A percentile compares a stretch with the other conserved stretches of the same genome.
phyloP scores from a whole-genome alignment of 2,797 vertebrate genomes.

The Gadopsis bispinosus region DNA sequence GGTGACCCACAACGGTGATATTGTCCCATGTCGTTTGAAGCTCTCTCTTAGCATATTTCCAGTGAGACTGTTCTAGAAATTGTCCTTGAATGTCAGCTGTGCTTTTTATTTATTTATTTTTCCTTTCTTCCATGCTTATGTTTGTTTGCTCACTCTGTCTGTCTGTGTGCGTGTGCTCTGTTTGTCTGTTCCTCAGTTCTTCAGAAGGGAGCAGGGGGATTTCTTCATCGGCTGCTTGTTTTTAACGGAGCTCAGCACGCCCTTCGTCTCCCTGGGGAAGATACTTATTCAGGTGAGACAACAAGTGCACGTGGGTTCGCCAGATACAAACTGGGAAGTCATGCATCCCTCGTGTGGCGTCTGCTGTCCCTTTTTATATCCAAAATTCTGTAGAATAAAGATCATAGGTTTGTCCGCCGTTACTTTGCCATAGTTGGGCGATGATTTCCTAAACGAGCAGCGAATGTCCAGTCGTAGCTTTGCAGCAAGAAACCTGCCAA shows the following conservation, averaged over 20 bases:
- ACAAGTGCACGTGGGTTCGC: slow-evolving; percentile 11
- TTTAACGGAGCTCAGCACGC: slow-evolving; percentile 96
- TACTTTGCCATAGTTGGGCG: neutral
- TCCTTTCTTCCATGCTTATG: neutral
- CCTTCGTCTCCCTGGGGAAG: slow-evolving; percentile 96
- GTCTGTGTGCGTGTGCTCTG: too few species aligned
- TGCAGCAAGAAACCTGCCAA: neutral
- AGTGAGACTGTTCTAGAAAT: slow-evolving; percentile 2
- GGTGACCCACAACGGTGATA: too few species aligned
- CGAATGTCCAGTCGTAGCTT: neutral
- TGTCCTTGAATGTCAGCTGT: slow-evolving; percentile 60
- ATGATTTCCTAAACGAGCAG: slow-evolving; percentile 10
- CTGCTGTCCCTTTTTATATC: neutral
- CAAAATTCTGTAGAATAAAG: neutral
- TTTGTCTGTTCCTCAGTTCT: slow-evolving; percentile 82
- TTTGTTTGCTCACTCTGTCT: too few species aligned
- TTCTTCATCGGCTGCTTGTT: slow-evolving; percentile 98
- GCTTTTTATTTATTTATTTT: too few species aligned
- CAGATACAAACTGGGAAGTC: slow-evolving; percentile 10
- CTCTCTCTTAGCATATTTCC: neutral
- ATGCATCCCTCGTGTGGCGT: neutral
- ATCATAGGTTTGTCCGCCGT: neutral
- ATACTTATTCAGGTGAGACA: slow-evolving; percentile 93
- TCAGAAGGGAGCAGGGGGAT: slow-evolving; percentile 92
- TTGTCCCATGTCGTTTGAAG: too few species aligned